Percentiles rank a stretch among this genome's conserved stretches.
phyloP scores from a whole-genome alignment of 2,888 invertebrate species.

The Lepidochrysops patricia region DNA sequence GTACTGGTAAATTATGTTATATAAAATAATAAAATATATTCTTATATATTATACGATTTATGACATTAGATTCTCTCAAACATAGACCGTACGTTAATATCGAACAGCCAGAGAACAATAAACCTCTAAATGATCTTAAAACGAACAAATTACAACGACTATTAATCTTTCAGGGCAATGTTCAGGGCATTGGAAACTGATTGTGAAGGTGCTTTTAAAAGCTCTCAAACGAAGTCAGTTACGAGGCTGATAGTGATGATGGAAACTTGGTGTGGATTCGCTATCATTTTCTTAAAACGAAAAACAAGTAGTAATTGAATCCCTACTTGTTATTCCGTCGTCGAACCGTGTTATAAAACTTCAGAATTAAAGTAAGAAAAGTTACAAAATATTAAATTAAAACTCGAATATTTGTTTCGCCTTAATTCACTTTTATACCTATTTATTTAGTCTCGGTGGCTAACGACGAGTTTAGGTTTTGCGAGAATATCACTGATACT shows the following conservation, averaged over 20 bases:
- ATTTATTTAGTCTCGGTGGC: neutral
- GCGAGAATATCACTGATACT: neutral
- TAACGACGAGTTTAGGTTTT: neutral
- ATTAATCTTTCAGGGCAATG: neutral
- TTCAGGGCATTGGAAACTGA: neutral
- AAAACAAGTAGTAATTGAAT: neutral
- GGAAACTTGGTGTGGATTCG: neutral
- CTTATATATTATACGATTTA: no score
- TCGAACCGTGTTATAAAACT: conserved; percentile 3
- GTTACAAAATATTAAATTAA: conserved; percentile 6
- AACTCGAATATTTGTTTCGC: conserved; percentile 5
- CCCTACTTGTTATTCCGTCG: conserved; percentile 1
- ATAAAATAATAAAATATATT: no score
- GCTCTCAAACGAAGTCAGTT: neutral
- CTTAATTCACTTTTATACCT: neutral
- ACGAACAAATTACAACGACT: neutral
- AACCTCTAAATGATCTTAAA: neutral
- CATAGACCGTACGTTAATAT: neutral
- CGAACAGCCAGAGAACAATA: neutral
- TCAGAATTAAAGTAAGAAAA: neutral
- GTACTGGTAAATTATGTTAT: no score
- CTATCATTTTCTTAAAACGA: neutral
- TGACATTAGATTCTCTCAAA: neutral
- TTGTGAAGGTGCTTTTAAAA: neutral
- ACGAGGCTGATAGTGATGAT: neutral